Evolutionary conservation across 2,113 vertebrate genomes (phyloP), one percentile per base, ranked within the genome.

Genomic region (Gambusia holbrooki): DNA sequence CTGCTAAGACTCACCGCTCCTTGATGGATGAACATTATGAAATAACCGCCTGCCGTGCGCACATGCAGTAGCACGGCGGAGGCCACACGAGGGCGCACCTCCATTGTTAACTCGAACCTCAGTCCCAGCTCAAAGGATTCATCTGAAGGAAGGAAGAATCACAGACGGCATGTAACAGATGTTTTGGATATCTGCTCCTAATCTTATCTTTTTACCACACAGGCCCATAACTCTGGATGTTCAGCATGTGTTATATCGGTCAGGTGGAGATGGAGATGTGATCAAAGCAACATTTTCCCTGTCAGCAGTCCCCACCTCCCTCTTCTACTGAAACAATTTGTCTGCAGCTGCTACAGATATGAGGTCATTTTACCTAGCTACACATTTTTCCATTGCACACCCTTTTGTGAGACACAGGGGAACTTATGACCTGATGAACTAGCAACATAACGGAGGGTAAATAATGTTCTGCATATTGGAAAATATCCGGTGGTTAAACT

Each of bases 51-150:
- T 78, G 94, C 87, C 0, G 94, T 92, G 86, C 92, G 95, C 35
- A 96, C 92, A 0, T 98, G 96, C 70, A 99, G 89, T 72, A 99
- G 90, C 87, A 97, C 93, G 51, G 96, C 97, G 0, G 96, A 96
- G 30, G 93, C 95, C 91, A 96, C 96, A 89, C 96, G 95, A 62
- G 97, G 96, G 51, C 96, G 97, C 84, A 98, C 92, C 92, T 99
- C 97, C 93, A 99, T 93, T 80, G 91, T 92, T 83, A 99, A 91
- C 90, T 98, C 95, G 92, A 98, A 97, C 78, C 91, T 96, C 69
- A 94, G 73, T 4, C 96, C 97, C 66, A 97, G 90, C 69, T 95
- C 93, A 83, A 97, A 96, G 5, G 96, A 95, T 72, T 98, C 95
- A 80, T 97, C 97, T 98, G 91, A 66, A 58, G 77, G 67, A 37